Conservation (phyloP, 2,113 vertebrate genomes). For the Chloropsis hardwickii region DNA sequence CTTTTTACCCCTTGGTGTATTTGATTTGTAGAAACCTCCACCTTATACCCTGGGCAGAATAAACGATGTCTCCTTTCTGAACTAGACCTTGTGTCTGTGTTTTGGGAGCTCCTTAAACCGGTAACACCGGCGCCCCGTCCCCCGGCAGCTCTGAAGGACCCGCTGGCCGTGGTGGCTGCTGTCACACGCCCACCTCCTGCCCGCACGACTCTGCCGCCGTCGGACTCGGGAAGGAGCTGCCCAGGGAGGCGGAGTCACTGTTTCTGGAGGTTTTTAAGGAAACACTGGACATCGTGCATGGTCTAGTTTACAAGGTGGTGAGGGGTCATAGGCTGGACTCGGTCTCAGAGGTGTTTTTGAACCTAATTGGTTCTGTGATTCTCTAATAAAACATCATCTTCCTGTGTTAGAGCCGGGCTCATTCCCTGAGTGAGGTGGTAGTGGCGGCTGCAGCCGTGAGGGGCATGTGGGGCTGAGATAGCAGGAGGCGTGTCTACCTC, state of each 20-base stretch:
- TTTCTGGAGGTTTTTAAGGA: too few relatives aligned
- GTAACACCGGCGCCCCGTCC: rapidly evolving
- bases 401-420: rapidly evolving
- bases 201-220: rapidly evolving
- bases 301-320: background rate
- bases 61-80: background rate
- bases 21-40: background rate
- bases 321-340: background rate
- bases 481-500: too few relatives aligned
- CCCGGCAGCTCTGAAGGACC: background rate
- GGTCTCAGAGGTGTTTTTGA: background rate
- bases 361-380: background rate
- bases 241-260: too few relatives aligned
- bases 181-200: rapidly evolving
- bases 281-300: too few relatives aligned
- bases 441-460: background rate
- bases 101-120: background rate
- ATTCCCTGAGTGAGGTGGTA: too few relatives aligned
- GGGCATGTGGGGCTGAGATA: background rate
- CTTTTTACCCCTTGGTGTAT: background rate
- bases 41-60: too few relatives aligned
- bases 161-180: rapidly evolving
- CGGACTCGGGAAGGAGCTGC: background rate
- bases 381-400: background rate
- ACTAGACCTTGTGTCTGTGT: background rate